Conservation (phyloP, 2,797 vertebrate species). For the Melanotaenia boesemani region DNA sequence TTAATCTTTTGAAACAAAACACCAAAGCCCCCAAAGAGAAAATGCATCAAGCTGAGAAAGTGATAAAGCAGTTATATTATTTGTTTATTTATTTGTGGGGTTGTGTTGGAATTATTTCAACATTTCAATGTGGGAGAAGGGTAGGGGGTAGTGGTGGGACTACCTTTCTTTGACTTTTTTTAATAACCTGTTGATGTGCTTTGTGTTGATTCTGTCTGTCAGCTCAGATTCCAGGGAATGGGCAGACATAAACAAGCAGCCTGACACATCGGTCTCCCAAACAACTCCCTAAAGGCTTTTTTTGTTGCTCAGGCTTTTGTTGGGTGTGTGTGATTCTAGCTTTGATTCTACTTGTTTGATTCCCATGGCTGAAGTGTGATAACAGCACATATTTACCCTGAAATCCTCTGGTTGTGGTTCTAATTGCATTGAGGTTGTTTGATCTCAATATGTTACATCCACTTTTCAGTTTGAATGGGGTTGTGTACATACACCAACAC, state of each 20-base stretch:
- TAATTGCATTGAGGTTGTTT: conserved; percentile 63
- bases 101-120: conserved; percentile 53
- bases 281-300: conserved; percentile 50
- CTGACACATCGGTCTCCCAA: conserved; percentile 41
- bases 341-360: conserved; percentile 50
- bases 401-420: conserved; percentile 56
- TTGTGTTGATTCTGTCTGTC: conserved; percentile 39
- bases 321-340: conserved; percentile 36
- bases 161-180: conserved; percentile 44
- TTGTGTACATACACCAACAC: neutral
- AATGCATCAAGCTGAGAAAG: conserved; percentile 73
- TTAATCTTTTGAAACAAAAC: conserved; percentile 84
- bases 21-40: conserved; percentile 69
- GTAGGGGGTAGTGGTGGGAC: neutral
- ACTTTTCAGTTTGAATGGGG: conserved; percentile 25
- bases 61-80: conserved; percentile 70
- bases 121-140: conserved; percentile 40
- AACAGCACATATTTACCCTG: conserved; percentile 37
- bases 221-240: conserved; percentile 10
- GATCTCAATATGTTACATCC: conserved; percentile 39
- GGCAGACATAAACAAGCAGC: conserved; percentile 43
- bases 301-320: conserved; percentile 48
- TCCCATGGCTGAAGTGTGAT: conserved; percentile 36
- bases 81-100: conserved; percentile 27
- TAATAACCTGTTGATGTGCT: conserved; percentile 73